Base-by-base conservation (phyloP, 1,140 invertebrate genomes). In the Drosophila mojavensis region DNA sequence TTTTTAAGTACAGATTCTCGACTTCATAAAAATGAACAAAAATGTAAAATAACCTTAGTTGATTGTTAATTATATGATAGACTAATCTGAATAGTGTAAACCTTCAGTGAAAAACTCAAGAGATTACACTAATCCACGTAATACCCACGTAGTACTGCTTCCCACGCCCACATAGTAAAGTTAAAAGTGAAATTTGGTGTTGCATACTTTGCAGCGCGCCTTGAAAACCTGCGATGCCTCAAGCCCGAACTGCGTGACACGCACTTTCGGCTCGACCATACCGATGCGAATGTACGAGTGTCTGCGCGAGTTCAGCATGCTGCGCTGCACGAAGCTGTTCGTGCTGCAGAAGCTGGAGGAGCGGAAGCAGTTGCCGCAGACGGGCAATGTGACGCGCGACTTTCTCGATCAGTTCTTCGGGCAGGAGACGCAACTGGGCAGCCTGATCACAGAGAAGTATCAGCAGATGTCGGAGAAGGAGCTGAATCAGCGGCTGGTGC, bases 271-370 rank as follows among this genome's bases (percentile, higher is more conserved):
- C 73, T 77, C 86, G 33, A 86, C 91, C 6, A 90, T 92, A 51
- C 91, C 91, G 5, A 85, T 91, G 81, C 86, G 90, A 7, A 80
- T 92, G 17, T 92, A 90, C 45, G 85, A 92, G 63, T 92, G 92
- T 26, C 72, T 92, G 28, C 65, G 79, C 4, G 79, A 77, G 24
- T 79, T 70, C 15, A 79, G 61, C 50, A 83, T 91, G 72, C 66
- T 92, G 50, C 90, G 90, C 50, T 92, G 92, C 69, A 90, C 90
- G n/a, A 92, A 92, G 62, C 47, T 92, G 20, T 92, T 85, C n/a
- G 79, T 92, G 11, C 54, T 92, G 17, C 91, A 91, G 43, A 92
- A 91, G 33, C 72, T 92, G 82, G 90, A 91, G 59, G 91, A 86
- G 30, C 79, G 84, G 10, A 59, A 61, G 4, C 60, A 76, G 39